Evolutionary conservation across 1,140 invertebrate species (phyloP).

Genomic region (Zaprionus nigranus): DNA sequence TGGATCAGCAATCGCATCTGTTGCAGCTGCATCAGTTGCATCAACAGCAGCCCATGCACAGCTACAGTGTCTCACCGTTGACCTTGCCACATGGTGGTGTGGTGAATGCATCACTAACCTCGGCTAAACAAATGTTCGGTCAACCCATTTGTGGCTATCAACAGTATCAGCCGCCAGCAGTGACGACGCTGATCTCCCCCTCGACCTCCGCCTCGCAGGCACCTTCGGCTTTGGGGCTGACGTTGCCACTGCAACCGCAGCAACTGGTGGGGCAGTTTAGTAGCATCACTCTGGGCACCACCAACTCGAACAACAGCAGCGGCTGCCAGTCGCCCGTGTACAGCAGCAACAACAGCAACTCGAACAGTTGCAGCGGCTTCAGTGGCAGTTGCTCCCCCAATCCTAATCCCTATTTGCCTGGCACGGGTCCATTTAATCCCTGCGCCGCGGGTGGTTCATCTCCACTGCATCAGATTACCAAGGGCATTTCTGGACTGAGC

Average conservation of each 20-base stretch:
- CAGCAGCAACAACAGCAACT: conserved; percentile 61
- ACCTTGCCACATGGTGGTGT: conserved; percentile 55
- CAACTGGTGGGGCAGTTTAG: conserved; percentile 79
- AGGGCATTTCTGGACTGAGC: conserved; percentile 87
- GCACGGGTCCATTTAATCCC: conserved; percentile 43
- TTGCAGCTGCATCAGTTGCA: conserved; percentile 60
- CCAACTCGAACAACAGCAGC: conserved; percentile 71
- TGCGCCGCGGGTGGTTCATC: conserved; percentile 63
- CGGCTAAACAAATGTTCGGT: conserved; percentile 75
- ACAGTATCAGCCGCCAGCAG: conserved; percentile 31
- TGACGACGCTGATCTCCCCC: not conserved
- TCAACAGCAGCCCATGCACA: conserved; percentile 63
- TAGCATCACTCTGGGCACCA: conserved; percentile 71
- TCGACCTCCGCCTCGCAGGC: not conserved
- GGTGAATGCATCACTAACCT: conserved; percentile 58
- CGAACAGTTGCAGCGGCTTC: conserved; percentile 69
- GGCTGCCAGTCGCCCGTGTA: conserved; percentile 81
- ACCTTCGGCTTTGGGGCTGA: conserved; percentile 33
- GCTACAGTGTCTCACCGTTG: conserved; percentile 73
- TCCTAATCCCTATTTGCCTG: conserved; percentile 75
- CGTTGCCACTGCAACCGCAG: conserved; percentile 55
- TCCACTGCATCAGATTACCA: conserved; percentile 83
- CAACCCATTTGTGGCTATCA: conserved; percentile 70
- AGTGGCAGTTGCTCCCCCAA: conserved; percentile 79
- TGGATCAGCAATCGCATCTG: conserved; percentile 66